Conservation (phyloP, 1,140 invertebrate genomes). For the Meloidogyne exigua region DNA sequence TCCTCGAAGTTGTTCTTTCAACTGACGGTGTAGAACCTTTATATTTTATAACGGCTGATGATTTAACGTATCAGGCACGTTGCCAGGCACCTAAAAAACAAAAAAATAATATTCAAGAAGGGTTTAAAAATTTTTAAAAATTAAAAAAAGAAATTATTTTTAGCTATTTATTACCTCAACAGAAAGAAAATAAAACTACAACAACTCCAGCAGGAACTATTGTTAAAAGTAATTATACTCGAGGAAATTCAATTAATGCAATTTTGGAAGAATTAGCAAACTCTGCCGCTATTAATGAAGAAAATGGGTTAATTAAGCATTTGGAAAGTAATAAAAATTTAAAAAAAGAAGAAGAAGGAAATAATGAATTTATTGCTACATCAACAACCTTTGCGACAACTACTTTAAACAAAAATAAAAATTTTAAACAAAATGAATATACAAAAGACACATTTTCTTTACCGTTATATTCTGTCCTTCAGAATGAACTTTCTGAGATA, state of each 20-base stretch:
- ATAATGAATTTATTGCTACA: neutral
- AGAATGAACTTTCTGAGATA: neutral
- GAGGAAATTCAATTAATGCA: neutral
- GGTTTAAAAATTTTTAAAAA: neutral
- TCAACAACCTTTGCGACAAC: neutral
- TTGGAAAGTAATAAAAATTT: neutral
- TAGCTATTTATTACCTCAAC: neutral
- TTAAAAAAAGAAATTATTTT: neutral
- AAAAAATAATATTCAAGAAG: neutral
- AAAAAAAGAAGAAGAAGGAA: neutral
- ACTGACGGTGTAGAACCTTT: slow-evolving; percentile 62
- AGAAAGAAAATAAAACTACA: neutral
- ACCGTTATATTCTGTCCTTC: neutral
- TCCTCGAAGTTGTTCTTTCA: slow-evolving; percentile 61
- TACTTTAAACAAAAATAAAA: neutral
- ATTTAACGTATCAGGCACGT: slow-evolving; percentile 60
- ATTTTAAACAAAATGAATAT: neutral
- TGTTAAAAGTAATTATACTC: neutral
- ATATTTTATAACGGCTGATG: slow-evolving; percentile 63
- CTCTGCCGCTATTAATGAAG: neutral
- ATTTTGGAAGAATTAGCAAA: neutral
- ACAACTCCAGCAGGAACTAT: neutral
- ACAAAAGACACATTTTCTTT: neutral
- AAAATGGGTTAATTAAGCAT: neutral
- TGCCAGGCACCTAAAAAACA: slow-evolving; percentile 41